Percentiles rank a stretch among this genome's conserved stretches.
Conservation (phyloP, 2,113 vertebrate genomes). For the Mastomys natalensis region DNA sequence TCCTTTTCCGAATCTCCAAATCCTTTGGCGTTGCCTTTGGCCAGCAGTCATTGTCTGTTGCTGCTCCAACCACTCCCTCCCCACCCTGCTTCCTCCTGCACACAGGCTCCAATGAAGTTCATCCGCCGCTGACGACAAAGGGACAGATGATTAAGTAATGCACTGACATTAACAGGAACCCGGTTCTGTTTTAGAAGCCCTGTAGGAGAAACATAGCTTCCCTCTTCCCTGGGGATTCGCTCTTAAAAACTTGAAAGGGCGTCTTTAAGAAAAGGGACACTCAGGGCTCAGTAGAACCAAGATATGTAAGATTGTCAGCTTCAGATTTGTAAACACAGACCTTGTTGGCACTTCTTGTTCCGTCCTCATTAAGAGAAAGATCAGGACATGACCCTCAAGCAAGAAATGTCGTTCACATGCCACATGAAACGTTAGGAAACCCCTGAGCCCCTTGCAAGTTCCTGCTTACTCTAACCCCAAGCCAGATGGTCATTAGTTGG, state of each 20-base stretch:
- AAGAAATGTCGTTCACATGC: fast-evolving
- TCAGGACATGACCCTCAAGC: neutral
- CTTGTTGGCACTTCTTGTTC: neutral
- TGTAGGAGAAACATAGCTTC: neutral
- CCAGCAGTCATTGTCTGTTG: neutral
- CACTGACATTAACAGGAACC: neutral
- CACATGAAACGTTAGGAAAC: neutral
- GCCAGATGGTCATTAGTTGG: fast-evolving
- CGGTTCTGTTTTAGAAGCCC: neutral
- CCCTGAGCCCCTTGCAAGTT: neutral
- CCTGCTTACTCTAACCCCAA: neutral
- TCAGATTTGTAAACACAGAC: neutral
- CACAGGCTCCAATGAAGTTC: fast-evolving
- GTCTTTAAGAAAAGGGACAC: neutral
- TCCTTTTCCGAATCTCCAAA: conserved; percentile 29
- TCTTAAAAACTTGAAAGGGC: conserved; percentile 23
- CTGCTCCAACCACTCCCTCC: no score
- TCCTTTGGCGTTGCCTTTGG: conserved; percentile 55
- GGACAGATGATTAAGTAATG: neutral
- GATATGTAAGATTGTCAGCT: neutral
- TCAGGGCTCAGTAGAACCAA: neutral
- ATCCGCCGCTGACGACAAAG: neutral
- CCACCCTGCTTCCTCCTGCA: neutral
- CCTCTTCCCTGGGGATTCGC: neutral
- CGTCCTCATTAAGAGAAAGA: neutral